Conservation (phyloP, 2,888 invertebrate species). For the Tipula vernalis region DNA sequence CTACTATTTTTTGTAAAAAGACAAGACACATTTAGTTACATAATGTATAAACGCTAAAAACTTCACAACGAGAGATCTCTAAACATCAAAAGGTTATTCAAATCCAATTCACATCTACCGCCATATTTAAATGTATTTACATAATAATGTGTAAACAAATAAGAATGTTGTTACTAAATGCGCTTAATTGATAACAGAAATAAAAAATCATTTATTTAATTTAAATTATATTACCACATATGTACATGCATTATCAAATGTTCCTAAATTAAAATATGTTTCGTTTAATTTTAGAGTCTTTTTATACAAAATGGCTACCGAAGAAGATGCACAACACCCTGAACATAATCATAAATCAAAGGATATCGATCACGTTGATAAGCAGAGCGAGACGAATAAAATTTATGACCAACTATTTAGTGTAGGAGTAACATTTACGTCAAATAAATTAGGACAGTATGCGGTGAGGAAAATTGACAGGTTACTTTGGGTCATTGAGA, state of each 20-base stretch:
- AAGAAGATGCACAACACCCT: not conserved
- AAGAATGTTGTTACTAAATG: not conserved
- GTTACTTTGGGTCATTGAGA: conserved; percentile 25
- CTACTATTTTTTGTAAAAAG: too few species aligned
- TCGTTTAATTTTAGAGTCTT: not conserved
- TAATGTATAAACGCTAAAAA: too few species aligned
- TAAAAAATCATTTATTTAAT: not conserved
- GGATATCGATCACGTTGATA: not conserved
- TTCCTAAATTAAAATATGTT: not conserved
- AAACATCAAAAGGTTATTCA: not conserved
- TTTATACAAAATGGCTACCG: not conserved
- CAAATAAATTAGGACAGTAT: conserved; percentile 26
- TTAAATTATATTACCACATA: not conserved
- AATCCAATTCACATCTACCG: not conserved
- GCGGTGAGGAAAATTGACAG: conserved; percentile 26
- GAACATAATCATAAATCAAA: not conserved
- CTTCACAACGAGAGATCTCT: too few species aligned
- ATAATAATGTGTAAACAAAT: not conserved
- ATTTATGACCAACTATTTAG: not conserved
- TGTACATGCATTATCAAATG: not conserved
- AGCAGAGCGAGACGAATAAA: not conserved
- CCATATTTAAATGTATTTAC: not conserved
- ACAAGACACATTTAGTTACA: too few species aligned
- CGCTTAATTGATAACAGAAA: not conserved
- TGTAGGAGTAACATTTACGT: conserved; percentile 15